phyloP scores from a whole-genome alignment of 2,888 invertebrate species.

The Oegoconia quadripuncta region DNA sequence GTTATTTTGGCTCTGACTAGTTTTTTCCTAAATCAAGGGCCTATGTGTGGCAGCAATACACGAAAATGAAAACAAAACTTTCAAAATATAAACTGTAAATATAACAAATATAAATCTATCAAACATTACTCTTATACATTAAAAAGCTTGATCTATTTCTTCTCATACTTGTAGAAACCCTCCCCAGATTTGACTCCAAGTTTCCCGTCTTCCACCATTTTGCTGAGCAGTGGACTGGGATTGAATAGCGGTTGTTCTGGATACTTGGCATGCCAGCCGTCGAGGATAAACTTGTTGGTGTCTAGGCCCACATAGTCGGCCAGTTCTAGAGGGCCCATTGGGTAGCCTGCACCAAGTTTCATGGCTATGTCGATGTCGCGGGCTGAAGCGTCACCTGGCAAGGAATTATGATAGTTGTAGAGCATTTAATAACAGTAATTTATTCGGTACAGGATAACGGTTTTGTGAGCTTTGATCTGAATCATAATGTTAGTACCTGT shows the following conservation, averaged over 20 bases:
- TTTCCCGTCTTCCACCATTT: constrained; percentile 88
- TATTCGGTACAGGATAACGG: no score
- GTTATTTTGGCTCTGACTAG: no score
- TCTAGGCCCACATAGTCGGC: constrained; percentile 91
- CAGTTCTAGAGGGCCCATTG: constrained; percentile 94
- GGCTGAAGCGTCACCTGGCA: constrained; percentile 82
- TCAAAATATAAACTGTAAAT: neutral
- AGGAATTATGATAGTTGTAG: no score
- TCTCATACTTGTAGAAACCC: constrained; percentile 88
- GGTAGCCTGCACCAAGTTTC: constrained; percentile 93
- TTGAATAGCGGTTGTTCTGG: constrained; percentile 53
- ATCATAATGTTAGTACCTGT: no score
- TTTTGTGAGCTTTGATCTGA: no score
- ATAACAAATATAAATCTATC: neutral
- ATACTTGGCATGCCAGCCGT: constrained; percentile 86
- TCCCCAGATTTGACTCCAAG: constrained; percentile 89
- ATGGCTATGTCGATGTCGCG: constrained; percentile 92
- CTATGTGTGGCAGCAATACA: no score
- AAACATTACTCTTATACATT: neutral
- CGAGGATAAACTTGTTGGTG: constrained; percentile 85
- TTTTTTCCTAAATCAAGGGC: no score
- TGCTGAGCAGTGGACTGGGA: constrained; percentile 76
- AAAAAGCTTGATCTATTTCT: constrained; percentile 37
- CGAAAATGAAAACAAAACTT: neutral
- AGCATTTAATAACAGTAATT: no score